Base-by-base conservation (phyloP, 2,888 invertebrate species). In the Cartodere bifasciata region DNA sequence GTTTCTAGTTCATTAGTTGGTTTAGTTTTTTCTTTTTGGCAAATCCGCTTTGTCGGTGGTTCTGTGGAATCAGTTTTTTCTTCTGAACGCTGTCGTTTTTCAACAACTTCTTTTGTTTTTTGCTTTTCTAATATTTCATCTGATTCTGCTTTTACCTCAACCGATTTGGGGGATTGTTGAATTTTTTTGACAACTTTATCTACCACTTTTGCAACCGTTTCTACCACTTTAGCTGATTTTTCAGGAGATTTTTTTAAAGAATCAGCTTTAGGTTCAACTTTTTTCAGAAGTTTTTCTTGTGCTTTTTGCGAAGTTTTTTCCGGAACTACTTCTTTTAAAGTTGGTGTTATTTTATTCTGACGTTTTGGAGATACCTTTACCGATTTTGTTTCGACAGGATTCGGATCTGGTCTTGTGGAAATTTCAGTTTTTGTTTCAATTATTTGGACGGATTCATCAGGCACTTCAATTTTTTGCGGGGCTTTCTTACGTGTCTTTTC, bases 141-240 rank as follows among this genome's bases (percentile, higher is more conserved):
- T 27, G 13, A 15, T 20, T 39, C 4, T 36, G 14, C 25, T 40
- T 38, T 29, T 37, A 37, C 15, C 9, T 17, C 34, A 28, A 29
- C 34, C 25, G 36, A 35, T 32, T 35, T 40, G 22, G 39, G 30
- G 32, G 31, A 36, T n/a, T 39, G 26, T 6, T 32, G 23, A 25
- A 36, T 40, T 31, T 37, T 40, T 31, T 40, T 42, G 4, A 25
- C 28, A 5, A 39, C 23, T 25, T 32, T 41, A 12, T 39, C 41
- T 42, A 16, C n/a, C 5, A 16, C 13, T 4, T 5, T 16, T 9
- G 7, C n/a, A n/a, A n/a, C n/a, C n/a, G n/a, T n/a, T n/a, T n/a
- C n/a, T n/a, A 12, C 4, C 3, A 22, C 22, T 22, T 22, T 22
- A 12, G 10, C 22, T 11, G 12, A 3, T 22, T 12, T 22, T 22